Percentiles rank a stretch among this genome's conserved stretches.
These are phyloP conservation scores for Phylloscopus trochilus DNA, from an alignment of 2,113 vertebrate species.

Conservation along the genomic window DNA sequence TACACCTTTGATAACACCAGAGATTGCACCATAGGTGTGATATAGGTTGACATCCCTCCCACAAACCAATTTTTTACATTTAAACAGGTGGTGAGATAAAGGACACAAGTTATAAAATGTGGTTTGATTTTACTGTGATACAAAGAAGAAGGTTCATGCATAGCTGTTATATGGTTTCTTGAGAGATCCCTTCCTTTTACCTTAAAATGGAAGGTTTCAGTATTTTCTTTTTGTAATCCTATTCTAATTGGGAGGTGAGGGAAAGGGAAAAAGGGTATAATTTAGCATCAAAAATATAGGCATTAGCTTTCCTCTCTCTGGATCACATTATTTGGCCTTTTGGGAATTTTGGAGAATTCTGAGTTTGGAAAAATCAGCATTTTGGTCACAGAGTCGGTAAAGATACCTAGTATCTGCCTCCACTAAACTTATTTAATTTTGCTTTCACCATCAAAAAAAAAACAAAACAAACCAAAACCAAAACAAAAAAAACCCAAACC, in stretches of 20 bases:
- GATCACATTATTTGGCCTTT: background rate
- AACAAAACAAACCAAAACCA: background rate
- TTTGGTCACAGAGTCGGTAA: background rate
- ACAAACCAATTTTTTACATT: background rate
- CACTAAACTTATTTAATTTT: background rate
- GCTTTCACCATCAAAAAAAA: background rate
- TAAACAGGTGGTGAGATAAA: background rate
- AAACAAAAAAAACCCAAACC: background rate
- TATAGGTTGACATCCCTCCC: background rate
- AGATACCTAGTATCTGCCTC: background rate
- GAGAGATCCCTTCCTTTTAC: background rate
- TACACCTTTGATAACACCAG: background rate
- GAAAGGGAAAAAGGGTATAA: background rate
- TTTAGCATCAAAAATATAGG: background rate
- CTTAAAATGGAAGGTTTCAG: background rate
- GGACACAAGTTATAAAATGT: background rate
- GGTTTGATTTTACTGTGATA: background rate
- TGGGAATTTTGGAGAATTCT: background rate
- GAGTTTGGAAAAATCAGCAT: background rate
- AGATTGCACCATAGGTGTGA: background rate
- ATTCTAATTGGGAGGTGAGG: rapidly evolving
- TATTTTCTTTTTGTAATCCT: background rate
- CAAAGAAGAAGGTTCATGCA: background rate
- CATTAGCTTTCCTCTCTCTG: background rate
- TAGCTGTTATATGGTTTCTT: background rate